phyloP scores from a whole-genome alignment of 1,140 invertebrate species.

The Drosophila pseudoobscura region DNA sequence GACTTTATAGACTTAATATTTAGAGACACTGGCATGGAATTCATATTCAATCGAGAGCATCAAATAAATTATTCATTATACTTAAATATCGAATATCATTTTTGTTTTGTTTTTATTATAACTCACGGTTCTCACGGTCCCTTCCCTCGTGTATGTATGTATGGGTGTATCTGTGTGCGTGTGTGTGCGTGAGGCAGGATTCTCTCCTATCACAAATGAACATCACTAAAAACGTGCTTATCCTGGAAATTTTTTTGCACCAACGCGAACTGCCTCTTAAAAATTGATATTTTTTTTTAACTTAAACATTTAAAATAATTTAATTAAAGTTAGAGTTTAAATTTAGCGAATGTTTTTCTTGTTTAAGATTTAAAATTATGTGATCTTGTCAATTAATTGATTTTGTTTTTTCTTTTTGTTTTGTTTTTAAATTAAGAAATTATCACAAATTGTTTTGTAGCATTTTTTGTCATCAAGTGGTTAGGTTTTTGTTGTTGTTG shows the following conservation, averaged over 20 bases:
- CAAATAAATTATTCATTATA: constrained; percentile 43
- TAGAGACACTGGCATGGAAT: constrained; percentile 70
- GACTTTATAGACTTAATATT: constrained; percentile 33
- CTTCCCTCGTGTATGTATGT: constrained; percentile 19
- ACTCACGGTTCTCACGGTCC: constrained; percentile 7
- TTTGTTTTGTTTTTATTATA: constrained; percentile 4
- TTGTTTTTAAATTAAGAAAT: constrained; percentile 69
- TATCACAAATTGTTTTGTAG: constrained; percentile 78
- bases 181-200: constrained; percentile 54
- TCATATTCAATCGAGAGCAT: constrained; percentile 41
- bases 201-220: constrained; percentile 72
- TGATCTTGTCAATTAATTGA: constrained; percentile 55
- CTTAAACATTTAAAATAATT: constrained; percentile 62
- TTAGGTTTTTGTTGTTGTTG: constrained; percentile 11
- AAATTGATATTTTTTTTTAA: too few relatives aligned
- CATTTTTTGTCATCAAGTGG: constrained; percentile 42
- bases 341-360: constrained; percentile 39
- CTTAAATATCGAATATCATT: constrained; percentile 18
- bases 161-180: constrained; percentile 28
- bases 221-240: constrained; percentile 54
- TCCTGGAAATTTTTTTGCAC: constrained; percentile 12
- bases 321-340: constrained; percentile 64
- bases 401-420: constrained; percentile 20
- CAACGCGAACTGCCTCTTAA: constrained; percentile 46
- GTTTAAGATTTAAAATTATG: constrained; percentile 36